These are phyloP conservation scores for Delichon dasypus DNA, from an alignment of 2,797 vertebrate genomes.

Conservation along the genomic window DNA sequence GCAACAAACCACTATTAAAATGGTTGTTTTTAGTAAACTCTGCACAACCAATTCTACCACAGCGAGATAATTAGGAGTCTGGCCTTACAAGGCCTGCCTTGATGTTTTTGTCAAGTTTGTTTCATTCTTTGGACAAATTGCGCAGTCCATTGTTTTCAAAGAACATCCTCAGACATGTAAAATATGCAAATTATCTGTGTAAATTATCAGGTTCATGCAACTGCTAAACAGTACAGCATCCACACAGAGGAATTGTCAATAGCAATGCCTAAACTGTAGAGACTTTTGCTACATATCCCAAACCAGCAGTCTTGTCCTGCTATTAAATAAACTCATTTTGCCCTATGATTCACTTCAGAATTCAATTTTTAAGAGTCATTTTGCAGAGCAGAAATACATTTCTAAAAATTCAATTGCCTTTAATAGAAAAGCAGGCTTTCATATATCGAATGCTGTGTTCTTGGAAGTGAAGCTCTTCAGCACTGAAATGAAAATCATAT, in stretches of 20 bases:
- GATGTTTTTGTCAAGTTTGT: neutral
- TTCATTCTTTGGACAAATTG: neutral
- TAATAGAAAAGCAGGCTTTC: neutral
- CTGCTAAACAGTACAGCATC: neutral
- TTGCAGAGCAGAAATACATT: neutral
- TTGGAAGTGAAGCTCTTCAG: neutral
- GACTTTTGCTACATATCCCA: neutral
- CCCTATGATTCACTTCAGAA: neutral
- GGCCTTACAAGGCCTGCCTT: neutral
- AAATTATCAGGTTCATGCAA: neutral
- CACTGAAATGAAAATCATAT: neutral
- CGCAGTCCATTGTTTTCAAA: neutral
- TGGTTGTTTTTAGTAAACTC: neutral
- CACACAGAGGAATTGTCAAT: neutral
- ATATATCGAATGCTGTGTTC: neutral
- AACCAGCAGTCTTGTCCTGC: neutral
- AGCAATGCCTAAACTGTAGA: neutral
- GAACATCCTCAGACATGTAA: neutral
- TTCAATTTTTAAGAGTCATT: neutral
- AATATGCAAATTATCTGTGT: neutral
- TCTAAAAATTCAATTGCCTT: neutral
- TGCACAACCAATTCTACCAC: neutral
- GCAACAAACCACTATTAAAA: neutral
- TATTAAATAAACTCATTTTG: neutral
- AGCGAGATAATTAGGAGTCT: neutral